These are phyloP conservation scores for Typhlomys cinereus DNA, from an alignment of 2,113 vertebrate genomes.

Conservation along the genomic window DNA sequence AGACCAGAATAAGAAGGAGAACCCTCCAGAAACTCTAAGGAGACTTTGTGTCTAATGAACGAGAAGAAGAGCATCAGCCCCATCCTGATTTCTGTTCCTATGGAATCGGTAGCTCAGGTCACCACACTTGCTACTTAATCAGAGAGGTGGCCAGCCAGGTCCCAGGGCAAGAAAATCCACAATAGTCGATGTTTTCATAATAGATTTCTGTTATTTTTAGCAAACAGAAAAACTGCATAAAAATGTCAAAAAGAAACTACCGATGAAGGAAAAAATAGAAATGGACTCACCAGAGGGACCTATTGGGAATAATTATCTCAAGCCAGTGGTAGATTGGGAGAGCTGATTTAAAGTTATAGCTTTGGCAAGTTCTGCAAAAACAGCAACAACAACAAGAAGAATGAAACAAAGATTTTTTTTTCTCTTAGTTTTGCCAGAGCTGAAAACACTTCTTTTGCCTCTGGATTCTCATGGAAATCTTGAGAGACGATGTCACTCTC, in stretches of 20 bases:
- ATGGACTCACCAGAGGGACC: constrained; percentile 71
- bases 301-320: constrained; percentile 74
- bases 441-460: constrained; percentile 34
- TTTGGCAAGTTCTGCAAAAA: constrained; percentile 77
- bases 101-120: constrained; percentile 28
- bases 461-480: not conserved
- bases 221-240: constrained; percentile 74
- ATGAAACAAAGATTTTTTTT: not conserved
- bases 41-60: not conserved
- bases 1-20: constrained; percentile 17
- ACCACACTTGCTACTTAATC: not conserved
- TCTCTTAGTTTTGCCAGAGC: not conserved
- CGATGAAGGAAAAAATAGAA: constrained; percentile 78
- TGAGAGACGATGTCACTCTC: constrained; percentile 12
- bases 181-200: constrained; percentile 66
- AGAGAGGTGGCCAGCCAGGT: constrained; percentile 15
- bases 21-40: not conserved
- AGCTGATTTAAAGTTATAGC: constrained; percentile 78
- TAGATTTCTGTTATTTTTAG: constrained; percentile 76
- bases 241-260: constrained; percentile 77
- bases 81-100: constrained; percentile 26
- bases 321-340: constrained; percentile 64
- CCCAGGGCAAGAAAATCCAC: constrained; percentile 53
- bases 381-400: not conserved
- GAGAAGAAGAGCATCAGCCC: not conserved